Conservation (phyloP, 2,888 invertebrate species). For the Ormyrus labotus region DNA sequence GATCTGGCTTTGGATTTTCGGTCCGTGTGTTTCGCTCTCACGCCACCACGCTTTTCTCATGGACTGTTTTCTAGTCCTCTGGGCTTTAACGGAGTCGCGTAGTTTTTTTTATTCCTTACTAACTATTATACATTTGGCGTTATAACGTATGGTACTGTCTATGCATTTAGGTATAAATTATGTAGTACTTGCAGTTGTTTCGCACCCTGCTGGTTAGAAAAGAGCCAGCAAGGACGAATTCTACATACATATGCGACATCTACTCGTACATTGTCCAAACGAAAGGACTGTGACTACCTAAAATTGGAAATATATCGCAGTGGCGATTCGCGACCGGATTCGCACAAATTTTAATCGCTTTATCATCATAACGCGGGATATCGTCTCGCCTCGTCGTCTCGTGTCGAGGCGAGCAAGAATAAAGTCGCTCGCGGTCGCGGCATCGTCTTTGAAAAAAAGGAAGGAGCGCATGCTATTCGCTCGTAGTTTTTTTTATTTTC, state of each 20-base stretch:
- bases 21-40: constrained; percentile 50
- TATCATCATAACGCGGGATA: constrained; percentile 42
- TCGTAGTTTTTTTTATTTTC: constrained; percentile 36
- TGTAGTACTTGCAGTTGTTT: constrained; percentile 63
- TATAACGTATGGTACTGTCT: constrained; percentile 73
- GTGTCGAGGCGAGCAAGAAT: not conserved
- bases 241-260: constrained; percentile 63
- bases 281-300: constrained; percentile 67
- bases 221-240: constrained; percentile 46
- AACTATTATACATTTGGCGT: constrained; percentile 76
- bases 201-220: constrained; percentile 56
- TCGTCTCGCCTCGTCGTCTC: constrained; percentile 50
- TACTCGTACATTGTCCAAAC: constrained; percentile 64
- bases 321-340: constrained; percentile 56
- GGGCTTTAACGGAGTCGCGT: constrained; percentile 43
- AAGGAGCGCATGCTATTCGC: constrained; percentile 47
- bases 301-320: constrained; percentile 65
- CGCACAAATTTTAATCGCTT: not conserved
- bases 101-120: constrained; percentile 59
- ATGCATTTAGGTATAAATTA: constrained; percentile 73
- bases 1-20: constrained; percentile 57
- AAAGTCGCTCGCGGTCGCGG: constrained; percentile 21
- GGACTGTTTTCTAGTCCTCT: constrained; percentile 21
- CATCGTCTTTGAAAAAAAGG: constrained; percentile 48
- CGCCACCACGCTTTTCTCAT: constrained; percentile 43